Conservation (phyloP, 2,888 invertebrate species). For the Callimorpha dominula region DNA sequence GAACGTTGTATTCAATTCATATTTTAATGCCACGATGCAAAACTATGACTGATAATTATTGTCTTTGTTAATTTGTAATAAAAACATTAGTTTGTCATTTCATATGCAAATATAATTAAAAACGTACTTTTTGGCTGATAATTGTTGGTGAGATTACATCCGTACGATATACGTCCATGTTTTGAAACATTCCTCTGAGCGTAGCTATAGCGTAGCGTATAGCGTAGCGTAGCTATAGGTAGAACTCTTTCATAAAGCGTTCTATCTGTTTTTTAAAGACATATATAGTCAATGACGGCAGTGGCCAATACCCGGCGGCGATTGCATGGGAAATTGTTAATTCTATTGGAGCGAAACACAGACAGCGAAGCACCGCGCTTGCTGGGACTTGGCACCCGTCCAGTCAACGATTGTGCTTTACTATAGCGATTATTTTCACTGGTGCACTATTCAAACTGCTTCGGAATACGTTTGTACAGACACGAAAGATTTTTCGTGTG, state of each 20-base stretch:
- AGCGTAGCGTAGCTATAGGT: too few relatives aligned
- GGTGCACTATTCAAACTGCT: conserved; percentile 73
- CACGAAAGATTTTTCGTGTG: conserved; percentile 74
- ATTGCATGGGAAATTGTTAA: conserved; percentile 77
- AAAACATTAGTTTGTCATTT: background rate
- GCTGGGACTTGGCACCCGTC: conserved; percentile 74
- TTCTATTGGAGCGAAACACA: conserved; percentile 78
- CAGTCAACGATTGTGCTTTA: conserved; percentile 80
- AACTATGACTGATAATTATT: conserved; percentile 44
- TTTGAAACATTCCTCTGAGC: background rate
- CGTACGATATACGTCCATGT: background rate
- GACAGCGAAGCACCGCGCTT: conserved; percentile 66
- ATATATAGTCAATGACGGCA: conserved; percentile 57
- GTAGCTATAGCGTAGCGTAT: too few relatives aligned
- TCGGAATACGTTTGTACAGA: conserved; percentile 67
- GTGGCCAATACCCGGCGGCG: conserved; percentile 52
- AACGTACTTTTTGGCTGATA: background rate
- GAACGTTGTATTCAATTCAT: conserved; percentile 53
- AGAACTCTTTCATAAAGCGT: background rate
- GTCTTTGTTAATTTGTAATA: conserved; percentile 6
- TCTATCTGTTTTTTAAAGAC: conserved; percentile 26
- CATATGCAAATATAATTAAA: background rate
- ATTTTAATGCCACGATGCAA: conserved; percentile 25
- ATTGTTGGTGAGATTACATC: background rate
- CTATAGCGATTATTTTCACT: conserved; percentile 78